These are phyloP conservation scores for Dicrostonyx torquatus DNA, from an alignment of 2,797 vertebrate genomes.

Conservation along the genomic window DNA sequence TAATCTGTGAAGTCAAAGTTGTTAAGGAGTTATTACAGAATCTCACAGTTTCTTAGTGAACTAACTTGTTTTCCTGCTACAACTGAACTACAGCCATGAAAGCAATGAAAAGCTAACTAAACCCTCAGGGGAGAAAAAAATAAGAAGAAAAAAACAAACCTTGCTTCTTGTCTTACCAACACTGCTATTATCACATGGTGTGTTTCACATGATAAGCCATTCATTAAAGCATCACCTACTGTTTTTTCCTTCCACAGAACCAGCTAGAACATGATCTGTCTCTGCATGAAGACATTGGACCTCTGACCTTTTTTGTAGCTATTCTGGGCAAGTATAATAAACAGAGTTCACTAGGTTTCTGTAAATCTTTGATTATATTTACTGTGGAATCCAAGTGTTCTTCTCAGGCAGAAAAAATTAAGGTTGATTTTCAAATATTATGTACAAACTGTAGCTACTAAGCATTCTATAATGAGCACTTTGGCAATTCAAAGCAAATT, in stretches of 20 bases:
- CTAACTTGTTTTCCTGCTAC: slow-evolving; percentile 79
- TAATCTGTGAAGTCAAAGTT: slow-evolving; percentile 77
- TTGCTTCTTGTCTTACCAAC: slow-evolving; percentile 86
- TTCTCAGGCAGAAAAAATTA: slow-evolving; percentile 88
- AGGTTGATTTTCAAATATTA: slow-evolving; percentile 89
- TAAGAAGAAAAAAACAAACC: not conserved
- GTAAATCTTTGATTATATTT: slow-evolving; percentile 91
- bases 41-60: slow-evolving; percentile 81
- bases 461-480: slow-evolving; percentile 88
- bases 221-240: slow-evolving; percentile 92
- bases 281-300: slow-evolving; percentile 88
- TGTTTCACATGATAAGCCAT: slow-evolving; percentile 92
- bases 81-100: slow-evolving; percentile 83
- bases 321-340: slow-evolving; percentile 89
- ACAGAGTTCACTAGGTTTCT: slow-evolving; percentile 89
- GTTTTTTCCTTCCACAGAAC: slow-evolving; percentile 88
- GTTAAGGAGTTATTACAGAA: slow-evolving; percentile 77
- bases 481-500: slow-evolving; percentile 88
- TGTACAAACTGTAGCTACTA: slow-evolving; percentile 88
- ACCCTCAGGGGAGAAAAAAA: slow-evolving; percentile 67
- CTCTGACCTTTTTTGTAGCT: slow-evolving; percentile 90
- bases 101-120: slow-evolving; percentile 84
- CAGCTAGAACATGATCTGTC: slow-evolving; percentile 91
- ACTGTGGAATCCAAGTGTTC: slow-evolving; percentile 89
- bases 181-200: slow-evolving; percentile 90